Evolutionary conservation across 2,888 invertebrate genomes (phyloP).

Genomic region (Teleogryllus oceanicus): DNA sequence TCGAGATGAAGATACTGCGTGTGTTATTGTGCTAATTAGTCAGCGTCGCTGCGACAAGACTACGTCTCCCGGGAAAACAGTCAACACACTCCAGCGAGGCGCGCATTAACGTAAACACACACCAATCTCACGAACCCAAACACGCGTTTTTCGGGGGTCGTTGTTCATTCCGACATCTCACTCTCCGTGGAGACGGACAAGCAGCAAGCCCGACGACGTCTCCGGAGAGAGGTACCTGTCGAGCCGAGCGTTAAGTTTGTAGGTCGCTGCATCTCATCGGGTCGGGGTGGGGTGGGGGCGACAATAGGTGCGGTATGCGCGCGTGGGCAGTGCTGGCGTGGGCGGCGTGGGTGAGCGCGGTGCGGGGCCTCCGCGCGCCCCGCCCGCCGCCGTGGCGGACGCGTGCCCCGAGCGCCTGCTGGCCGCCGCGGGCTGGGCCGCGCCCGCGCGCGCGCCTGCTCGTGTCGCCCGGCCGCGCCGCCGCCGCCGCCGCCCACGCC

Average conservation of each 20-base stretch:
- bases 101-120: no score
- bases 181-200: no score
- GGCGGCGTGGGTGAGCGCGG: not conserved
- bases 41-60: no score
- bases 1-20: no score
- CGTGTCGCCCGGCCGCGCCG: not conserved
- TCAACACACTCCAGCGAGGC: no score
- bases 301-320: not conserved
- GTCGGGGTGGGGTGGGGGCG: no score
- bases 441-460: not conserved
- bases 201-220: no score
- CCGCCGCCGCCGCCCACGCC: not conserved
- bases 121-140: no score
- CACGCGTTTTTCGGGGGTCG: no score
- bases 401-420: not conserved
- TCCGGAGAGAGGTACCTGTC: not conserved
- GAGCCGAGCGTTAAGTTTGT: not conserved
- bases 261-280: constrained; percentile 9
- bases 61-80: no score
- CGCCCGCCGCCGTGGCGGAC: not conserved
- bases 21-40: no score
- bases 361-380: not conserved
- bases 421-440: not conserved
- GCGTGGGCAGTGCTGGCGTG: not conserved
- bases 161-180: no score